Percentiles rank a stretch among this genome's conserved stretches.
These are phyloP conservation scores for Melanchra persicariae DNA, from an alignment of 2,888 invertebrate genomes.

Conservation along the genomic window DNA sequence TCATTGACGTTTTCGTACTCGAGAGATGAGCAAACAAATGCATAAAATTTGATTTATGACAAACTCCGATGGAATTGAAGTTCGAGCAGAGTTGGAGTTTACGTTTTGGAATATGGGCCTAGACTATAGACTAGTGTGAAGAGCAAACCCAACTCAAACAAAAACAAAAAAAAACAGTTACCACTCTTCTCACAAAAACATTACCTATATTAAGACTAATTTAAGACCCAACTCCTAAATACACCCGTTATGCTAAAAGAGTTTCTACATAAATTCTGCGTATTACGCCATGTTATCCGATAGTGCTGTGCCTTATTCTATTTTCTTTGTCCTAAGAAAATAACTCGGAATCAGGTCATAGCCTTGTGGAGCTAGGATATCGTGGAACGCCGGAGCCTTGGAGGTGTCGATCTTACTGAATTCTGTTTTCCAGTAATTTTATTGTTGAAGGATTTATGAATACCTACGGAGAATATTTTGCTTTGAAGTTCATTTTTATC, in stretches of 20 bases:
- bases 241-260: conserved; percentile 19
- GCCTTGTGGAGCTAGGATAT: conserved; percentile 40
- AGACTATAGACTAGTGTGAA: too few species aligned
- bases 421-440: conserved; percentile 2
- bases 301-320: conserved; percentile 44
- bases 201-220: not conserved
- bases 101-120: too few species aligned
- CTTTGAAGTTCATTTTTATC: not conserved
- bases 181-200: not conserved
- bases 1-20: too few species aligned
- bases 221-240: not conserved
- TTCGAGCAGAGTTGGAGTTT: too few species aligned
- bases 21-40: too few species aligned
- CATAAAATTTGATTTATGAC: too few species aligned
- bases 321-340: conserved; percentile 65
- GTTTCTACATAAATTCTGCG: conserved; percentile 32
- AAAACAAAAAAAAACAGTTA: too few species aligned
- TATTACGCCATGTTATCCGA: conserved; percentile 45
- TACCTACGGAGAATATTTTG: not conserved
- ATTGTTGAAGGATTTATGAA: not conserved
- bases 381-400: conserved; percentile 5
- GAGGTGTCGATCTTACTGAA: conserved; percentile 3
- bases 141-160: too few species aligned
- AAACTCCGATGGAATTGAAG: too few species aligned
- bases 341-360: conserved; percentile 58